Evolutionary conservation across 2,888 invertebrate genomes (phyloP).

Genomic region (Oligia strigilis): DNA sequence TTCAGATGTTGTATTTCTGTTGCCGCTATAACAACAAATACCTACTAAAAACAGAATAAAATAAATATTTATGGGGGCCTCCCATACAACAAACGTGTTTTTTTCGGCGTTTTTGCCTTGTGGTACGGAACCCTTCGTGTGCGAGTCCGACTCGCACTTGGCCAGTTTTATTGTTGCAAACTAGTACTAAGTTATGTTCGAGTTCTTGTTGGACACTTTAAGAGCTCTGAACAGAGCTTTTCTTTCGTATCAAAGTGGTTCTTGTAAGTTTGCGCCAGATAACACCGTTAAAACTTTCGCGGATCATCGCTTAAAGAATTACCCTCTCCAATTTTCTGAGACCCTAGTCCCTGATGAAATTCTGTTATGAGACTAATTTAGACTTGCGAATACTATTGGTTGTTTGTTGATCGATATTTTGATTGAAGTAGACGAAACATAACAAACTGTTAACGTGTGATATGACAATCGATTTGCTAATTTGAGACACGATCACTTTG

Average conservation of each 20-base stretch:
- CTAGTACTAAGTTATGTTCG: slow-evolving; percentile 31
- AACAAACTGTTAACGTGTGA: not conserved
- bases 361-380: not conserved
- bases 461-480: slow-evolving; percentile 10
- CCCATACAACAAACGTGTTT: too few species aligned
- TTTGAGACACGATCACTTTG: slow-evolving; percentile 13
- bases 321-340: slow-evolving; percentile 9
- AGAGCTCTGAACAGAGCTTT: slow-evolving; percentile 31
- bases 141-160: too few species aligned
- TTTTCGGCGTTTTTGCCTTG: too few species aligned
- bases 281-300: slow-evolving; percentile 7
- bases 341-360: not conserved
- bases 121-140: too few species aligned
- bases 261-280: slow-evolving; percentile 28
- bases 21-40: too few species aligned
- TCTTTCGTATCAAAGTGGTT: slow-evolving; percentile 33
- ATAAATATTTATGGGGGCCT: too few species aligned
- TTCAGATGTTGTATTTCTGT: too few species aligned
- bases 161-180: not conserved
- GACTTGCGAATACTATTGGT: not conserved
- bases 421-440: slow-evolving; percentile 2
- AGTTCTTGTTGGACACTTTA: slow-evolving; percentile 33
- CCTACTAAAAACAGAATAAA: too few species aligned
- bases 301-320: slow-evolving; percentile 22
- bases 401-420: not conserved